Conservation (phyloP, 2,888 invertebrate species). For the Leuctra nigra region DNA sequence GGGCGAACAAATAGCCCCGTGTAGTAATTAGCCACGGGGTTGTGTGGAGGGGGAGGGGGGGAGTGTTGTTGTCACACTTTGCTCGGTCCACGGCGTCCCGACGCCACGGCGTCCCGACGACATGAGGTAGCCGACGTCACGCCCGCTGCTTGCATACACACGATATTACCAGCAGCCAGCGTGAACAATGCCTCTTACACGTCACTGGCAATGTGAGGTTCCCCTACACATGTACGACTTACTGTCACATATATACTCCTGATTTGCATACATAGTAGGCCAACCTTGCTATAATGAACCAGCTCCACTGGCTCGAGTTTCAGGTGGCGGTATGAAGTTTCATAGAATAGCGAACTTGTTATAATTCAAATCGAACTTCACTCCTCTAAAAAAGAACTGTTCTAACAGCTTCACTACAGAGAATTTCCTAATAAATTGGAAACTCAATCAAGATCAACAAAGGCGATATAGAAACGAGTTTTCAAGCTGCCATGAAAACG, state of each 20-base stretch:
- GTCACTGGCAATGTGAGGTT: not conserved
- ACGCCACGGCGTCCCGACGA: not conserved
- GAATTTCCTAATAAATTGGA: too few species aligned
- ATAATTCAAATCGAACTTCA: too few species aligned
- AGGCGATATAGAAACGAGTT: too few species aligned
- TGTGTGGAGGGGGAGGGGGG: too few species aligned
- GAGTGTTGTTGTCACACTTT: not conserved
- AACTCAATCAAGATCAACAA: too few species aligned
- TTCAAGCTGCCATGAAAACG: too few species aligned
- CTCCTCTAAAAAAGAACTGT: too few species aligned
- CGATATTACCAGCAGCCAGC: not conserved
- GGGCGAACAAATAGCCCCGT: not conserved
- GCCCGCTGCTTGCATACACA: not conserved
- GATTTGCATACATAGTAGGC: conserved; percentile 14
- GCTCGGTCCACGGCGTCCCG: not conserved
- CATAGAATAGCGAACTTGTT: too few species aligned
- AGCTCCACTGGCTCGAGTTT: not conserved
- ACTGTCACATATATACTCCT: not conserved
- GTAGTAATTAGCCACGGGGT: too few species aligned
- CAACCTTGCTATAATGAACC: conserved; percentile 3
- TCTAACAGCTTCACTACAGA: too few species aligned
- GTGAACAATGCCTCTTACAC: not conserved
- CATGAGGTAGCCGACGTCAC: not conserved
- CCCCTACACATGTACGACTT: conserved; percentile 7
- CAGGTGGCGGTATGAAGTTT: too few species aligned